phyloP scores from a whole-genome alignment of 1,140 invertebrate species.

The Watersipora subatra region DNA sequence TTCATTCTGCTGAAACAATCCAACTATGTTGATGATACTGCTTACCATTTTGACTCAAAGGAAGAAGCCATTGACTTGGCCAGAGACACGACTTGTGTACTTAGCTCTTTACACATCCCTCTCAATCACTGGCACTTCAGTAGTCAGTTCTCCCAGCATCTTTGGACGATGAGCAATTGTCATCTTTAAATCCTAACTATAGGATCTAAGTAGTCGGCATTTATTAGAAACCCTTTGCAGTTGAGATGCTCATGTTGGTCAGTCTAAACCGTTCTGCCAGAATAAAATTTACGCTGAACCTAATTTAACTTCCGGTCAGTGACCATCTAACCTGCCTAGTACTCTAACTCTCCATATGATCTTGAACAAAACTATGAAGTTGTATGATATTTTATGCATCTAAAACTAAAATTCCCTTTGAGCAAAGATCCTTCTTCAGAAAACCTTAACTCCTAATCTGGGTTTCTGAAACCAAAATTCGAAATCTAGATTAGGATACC shows the following conservation, averaged over 20 bases:
- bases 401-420: background rate
- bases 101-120: background rate
- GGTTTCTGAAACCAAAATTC: too few species aligned
- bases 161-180: background rate
- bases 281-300: background rate
- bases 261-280: background rate
- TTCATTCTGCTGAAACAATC: background rate
- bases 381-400: background rate
- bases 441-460: too few species aligned
- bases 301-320: background rate
- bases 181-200: background rate
- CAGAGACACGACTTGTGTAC: background rate
- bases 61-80: background rate
- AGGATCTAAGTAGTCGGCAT: too few species aligned
- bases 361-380: background rate
- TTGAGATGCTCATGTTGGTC: background rate
- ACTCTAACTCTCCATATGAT: background rate
- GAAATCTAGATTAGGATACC: too few species aligned
- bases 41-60: background rate
- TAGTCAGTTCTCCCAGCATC: background rate
- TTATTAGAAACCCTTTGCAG: background rate
- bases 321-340: background rate
- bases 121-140: background rate
- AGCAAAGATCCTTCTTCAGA: background rate
- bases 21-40: too few species aligned